These are phyloP conservation scores for Hippoglossus stenolepis DNA, from an alignment of 2,113 vertebrate species.

Conservation along the genomic window DNA sequence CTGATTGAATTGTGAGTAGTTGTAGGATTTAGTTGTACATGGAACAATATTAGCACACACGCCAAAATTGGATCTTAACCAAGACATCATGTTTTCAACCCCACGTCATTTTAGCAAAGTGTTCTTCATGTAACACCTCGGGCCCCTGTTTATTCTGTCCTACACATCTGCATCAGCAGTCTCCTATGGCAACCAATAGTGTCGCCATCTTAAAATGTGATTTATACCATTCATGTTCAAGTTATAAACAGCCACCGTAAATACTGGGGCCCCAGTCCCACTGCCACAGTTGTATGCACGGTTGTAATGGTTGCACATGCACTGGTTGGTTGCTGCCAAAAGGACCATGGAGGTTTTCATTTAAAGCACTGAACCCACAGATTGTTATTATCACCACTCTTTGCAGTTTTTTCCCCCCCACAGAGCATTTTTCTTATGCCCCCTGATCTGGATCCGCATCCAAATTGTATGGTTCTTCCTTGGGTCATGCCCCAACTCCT, in stretches of 20 bases:
- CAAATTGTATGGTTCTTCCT: too few relatives aligned
- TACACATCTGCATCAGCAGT: neutral
- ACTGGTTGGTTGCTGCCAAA: too few relatives aligned
- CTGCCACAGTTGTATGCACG: too few relatives aligned
- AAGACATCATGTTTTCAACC: neutral
- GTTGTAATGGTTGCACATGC: neutral
- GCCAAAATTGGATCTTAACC: neutral
- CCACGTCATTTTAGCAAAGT: neutral
- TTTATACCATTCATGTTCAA: neutral
- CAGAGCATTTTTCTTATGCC: too few relatives aligned
- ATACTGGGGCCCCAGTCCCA: neutral
- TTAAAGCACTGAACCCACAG: neutral
- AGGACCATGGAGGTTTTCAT: neutral
- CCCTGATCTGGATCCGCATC: too few relatives aligned
- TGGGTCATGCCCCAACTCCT: too few relatives aligned
- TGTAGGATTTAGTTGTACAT: neutral
- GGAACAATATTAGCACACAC: neutral
- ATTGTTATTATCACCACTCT: too few relatives aligned
- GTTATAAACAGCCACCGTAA: neutral
- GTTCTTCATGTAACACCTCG: neutral
- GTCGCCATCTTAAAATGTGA: conserved; percentile 26
- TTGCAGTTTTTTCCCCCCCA: neutral
- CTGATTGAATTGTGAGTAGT: neutral
- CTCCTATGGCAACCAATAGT: conserved; percentile 12
- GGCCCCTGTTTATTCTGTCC: neutral